Base-by-base conservation (phyloP, 2,113 vertebrate species). In the Steatornis caripensis region DNA sequence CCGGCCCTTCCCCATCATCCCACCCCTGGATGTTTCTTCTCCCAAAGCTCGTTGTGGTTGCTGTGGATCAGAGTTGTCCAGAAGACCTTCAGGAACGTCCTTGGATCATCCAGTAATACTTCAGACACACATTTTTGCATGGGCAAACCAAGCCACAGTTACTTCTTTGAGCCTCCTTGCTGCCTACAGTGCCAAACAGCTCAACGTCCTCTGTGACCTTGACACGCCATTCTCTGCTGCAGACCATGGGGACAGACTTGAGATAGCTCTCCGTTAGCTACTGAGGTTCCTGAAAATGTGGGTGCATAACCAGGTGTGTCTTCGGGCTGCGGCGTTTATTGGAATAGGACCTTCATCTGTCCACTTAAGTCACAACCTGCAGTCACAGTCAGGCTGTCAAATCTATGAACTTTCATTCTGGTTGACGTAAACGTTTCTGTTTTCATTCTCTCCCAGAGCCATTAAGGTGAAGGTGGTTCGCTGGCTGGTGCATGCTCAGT, bases 361-460 rank as follows among this genome's bases (percentile, higher is more conserved):
- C 12, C 6, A 7, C 20, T 34, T 45, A 26, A 58, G 6, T 10
- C 24, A 30, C 66, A 60, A 14, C 61, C 43, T 46, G 23, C 17
- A 55, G 45, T 41, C 54, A 6, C 15, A 17, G 2, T 37, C 54
- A 43, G 22, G 6, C 41, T 68, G 32, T 29, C 74, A 41, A n/a
- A 7, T 18, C 11, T 37, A 54, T 12, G 29, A 79, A 51, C 70
- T 92, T 85, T 76, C 5, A 1, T 51, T 64, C 70, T 84, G 27
- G 16, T 12, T 66, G 17, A 19, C 12, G 1, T 57, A 39, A 74
- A 45, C 0, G 0, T 84, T 93, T 86, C 37, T 1, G 0, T 77
- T 89, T 83, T 37, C 46, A 23, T 65, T 60, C 15, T 34, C 11
- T 81, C 29, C n/a, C 64, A 10, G 2, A 58, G 37, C 49, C 0